A percentile compares a stretch with the other conserved stretches of the same genome.
Conservation (phyloP, 1,140 invertebrate genomes). For the Drosophila grimshawi region DNA sequence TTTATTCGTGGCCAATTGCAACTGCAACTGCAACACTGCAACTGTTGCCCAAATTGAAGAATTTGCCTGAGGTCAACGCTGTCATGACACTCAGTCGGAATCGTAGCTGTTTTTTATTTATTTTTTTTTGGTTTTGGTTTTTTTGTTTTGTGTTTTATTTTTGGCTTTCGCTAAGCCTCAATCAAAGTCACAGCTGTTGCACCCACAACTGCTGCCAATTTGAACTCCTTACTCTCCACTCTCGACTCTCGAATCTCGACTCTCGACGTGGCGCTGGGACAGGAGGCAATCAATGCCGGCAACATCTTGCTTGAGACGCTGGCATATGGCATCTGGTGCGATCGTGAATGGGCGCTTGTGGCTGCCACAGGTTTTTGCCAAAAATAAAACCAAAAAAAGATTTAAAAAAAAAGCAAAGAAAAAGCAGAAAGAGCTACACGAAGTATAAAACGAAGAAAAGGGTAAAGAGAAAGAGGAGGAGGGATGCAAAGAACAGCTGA, state of each 20-base stretch:
- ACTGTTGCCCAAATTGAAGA: conserved; percentile 43
- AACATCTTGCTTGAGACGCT: conserved; percentile 48
- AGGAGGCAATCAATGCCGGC: conserved; percentile 42
- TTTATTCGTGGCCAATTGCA: conserved; percentile 3
- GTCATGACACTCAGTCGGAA: conserved; percentile 49
- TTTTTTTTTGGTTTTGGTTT: background rate
- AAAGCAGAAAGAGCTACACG: too few species aligned
- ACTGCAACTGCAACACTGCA: conserved; percentile 32
- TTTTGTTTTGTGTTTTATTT: background rate
- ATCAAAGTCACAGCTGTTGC: conserved; percentile 44
- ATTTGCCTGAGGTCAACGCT: conserved; percentile 56
- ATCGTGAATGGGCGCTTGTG: conserved; percentile 21
- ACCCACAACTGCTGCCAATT: conserved; percentile 25
- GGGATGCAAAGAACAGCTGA: background rate
- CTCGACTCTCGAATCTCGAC: background rate
- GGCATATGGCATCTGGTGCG: conserved; percentile 49
- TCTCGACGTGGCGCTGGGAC: conserved; percentile 7
- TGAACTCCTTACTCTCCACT: background rate
- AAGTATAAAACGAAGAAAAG: background rate
- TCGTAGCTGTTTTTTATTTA: background rate
- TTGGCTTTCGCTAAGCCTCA: conserved; percentile 8
- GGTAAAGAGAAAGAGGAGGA: background rate
- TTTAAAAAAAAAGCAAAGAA: background rate
- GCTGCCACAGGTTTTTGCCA: conserved; percentile 46
- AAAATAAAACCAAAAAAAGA: conserved; percentile 18